phyloP scores from a whole-genome alignment of 1,140 invertebrate species.

The Chionoecetes opilio region DNA sequence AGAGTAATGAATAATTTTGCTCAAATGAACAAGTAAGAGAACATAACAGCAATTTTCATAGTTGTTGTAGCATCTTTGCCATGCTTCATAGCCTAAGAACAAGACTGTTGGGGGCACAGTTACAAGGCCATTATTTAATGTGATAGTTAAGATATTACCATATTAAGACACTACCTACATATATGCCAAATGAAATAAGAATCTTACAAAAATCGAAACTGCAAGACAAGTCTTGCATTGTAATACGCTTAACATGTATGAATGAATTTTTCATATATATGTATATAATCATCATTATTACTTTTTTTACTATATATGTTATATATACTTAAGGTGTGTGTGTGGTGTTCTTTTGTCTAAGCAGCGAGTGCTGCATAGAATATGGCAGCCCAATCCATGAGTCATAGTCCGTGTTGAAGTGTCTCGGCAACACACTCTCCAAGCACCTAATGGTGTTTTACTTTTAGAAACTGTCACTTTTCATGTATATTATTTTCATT shows the following conservation, averaged over 20 bases:
- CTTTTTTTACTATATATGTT: too few species aligned
- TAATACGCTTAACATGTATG: not conserved
- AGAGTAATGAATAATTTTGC: not conserved
- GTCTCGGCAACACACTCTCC: too few species aligned
- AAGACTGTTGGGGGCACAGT: not conserved
- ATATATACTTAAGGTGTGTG: too few species aligned
- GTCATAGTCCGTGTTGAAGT: not conserved
- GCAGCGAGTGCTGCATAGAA: too few species aligned
- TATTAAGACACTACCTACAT: not conserved
- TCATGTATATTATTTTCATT: not conserved
- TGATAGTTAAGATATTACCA: not conserved
- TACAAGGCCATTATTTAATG: not conserved
- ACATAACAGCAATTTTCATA: not conserved
- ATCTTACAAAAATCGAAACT: slow-evolving; percentile 7
- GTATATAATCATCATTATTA: slow-evolving; percentile 44
- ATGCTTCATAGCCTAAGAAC: not conserved
- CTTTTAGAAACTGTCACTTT: too few species aligned
- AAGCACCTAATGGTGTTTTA: too few species aligned
- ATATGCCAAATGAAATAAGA: slow-evolving; percentile 6
- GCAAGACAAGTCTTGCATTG: not conserved
- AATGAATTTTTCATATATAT: slow-evolving; percentile 35
- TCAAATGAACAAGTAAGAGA: not conserved
- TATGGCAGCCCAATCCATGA: not conserved
- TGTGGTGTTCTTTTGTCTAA: too few species aligned
- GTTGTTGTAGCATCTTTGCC: too few species aligned